Evolutionary conservation across 2,113 vertebrate genomes (phyloP).

Genomic region (Anseranas semipalmata): DNA sequence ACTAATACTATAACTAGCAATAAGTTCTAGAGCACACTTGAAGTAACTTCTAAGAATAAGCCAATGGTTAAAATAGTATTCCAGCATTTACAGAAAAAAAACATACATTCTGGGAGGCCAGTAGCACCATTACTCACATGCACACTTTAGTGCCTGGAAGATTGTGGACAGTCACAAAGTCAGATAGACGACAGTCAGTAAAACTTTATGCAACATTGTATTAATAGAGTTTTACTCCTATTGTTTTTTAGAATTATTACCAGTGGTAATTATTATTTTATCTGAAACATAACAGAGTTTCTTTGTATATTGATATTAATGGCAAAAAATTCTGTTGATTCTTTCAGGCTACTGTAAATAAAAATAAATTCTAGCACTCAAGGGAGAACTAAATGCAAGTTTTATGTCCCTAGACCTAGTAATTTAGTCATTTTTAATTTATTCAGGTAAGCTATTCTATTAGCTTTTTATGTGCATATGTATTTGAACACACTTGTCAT

Average conservation of each 20-base stretch:
- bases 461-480: not conserved
- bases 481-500: not conserved
- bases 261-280: not conserved
- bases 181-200: not conserved
- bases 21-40: not conserved
- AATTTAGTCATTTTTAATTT: not conserved
- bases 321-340: not conserved
- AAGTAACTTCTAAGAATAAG: not conserved
- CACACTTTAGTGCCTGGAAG: not conserved
- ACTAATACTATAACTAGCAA: no score
- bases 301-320: not conserved
- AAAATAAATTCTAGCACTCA: not conserved
- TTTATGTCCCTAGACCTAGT: not conserved
- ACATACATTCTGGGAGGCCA: not conserved
- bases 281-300: not conserved
- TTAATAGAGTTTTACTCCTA: not conserved
- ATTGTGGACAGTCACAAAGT: not conserved
- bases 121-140: rapidly evolving
- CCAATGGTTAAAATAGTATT: not conserved
- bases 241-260: not conserved
- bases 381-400: not conserved
- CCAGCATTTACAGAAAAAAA: not conserved
- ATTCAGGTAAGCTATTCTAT: not conserved
- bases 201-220: not conserved
- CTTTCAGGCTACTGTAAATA: not conserved